Evolutionary conservation across 1,140 invertebrate species (phyloP), one percentile per base, ranked within the genome.

Genomic region (Bradysia coprophila): DNA sequence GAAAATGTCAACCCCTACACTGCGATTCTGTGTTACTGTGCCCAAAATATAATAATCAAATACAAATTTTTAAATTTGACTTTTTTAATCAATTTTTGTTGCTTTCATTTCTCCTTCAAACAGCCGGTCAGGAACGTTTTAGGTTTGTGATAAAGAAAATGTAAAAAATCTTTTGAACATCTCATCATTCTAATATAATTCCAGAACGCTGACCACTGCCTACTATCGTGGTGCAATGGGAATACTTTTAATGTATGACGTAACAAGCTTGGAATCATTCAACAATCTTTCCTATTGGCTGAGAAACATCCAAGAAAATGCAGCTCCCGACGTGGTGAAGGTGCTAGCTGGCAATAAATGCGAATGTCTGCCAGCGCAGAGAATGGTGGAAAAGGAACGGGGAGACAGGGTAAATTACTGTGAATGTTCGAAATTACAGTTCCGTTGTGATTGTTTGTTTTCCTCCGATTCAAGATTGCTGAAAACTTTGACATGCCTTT

Each of bases 401-500:
- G 82, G 81, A 15, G 71, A 81, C 64, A 85, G 85, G 69, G 79
- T 82, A 63, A 50, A 38, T 31, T 2, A 3, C 20, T n/a, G n/a
- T n/a, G n/a, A n/a, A n/a, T n/a, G n/a, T n/a, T n/a, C n/a, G n/a
- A n/a, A n/a, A n/a, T n/a, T n/a, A n/a, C n/a, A n/a, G n/a, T n/a
- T n/a, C n/a, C n/a, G 13, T 38, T 15, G 8, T 21, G 16, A 21
- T 36, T 38, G 28, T 40, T 45, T 4, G 33, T 38, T 21, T 36
- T 31, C 33, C 19, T 16, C 33, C 15, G 40, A 47, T 72, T 69
- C 20, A 62, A 87, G 81, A 76, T 91, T 54, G 87, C 86, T 1
- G 82, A 88, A 52, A 83, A 84, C 60, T 89, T 88, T 54, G 85
- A 89, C 47, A 83, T 91, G 69, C 85, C 87, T 34, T 91, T 90